phyloP scores from a whole-genome alignment of 2,797 vertebrate genomes.

The Champsocephalus esox region DNA sequence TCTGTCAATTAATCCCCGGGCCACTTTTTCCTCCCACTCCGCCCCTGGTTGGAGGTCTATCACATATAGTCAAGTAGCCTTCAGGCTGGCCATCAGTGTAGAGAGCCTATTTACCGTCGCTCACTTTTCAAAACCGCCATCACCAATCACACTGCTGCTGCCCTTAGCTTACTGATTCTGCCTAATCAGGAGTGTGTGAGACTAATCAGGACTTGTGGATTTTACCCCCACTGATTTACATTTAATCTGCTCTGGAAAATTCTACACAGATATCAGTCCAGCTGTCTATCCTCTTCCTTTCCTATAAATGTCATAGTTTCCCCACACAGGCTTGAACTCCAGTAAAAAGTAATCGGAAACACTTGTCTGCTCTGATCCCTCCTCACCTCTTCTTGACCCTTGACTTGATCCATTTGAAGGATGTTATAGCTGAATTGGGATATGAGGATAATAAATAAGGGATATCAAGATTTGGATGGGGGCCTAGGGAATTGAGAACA shows the following conservation, averaged over 20 bases:
- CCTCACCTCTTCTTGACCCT: constrained; percentile 14
- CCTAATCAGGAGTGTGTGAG: constrained; percentile 41
- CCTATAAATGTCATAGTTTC: constrained; percentile 46
- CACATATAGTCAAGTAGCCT: constrained; percentile 66
- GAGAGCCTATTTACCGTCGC: constrained; percentile 70
- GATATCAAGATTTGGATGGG: not conserved
- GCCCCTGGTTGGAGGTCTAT: constrained; percentile 29
- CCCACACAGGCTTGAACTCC: not conserved
- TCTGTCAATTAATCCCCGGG: no score
- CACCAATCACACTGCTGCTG: constrained; percentile 72
- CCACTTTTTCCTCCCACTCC: no score
- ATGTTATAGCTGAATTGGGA: not conserved
- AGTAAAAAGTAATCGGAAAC: constrained; percentile 15
- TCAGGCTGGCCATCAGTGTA: constrained; percentile 65
- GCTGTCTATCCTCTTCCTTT: constrained; percentile 3
- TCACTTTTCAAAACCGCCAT: constrained; percentile 53
- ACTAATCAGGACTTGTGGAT: constrained; percentile 2
- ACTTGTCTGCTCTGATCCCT: not conserved
- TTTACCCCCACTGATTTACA: constrained; percentile 5
- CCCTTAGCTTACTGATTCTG: constrained; percentile 58
- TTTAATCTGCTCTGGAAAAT: constrained; percentile 41
- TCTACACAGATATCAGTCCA: constrained; percentile 14
- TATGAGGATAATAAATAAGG: not conserved
- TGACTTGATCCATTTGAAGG: not conserved
- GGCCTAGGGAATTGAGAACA: constrained; percentile 9